Evolutionary conservation across 2,113 vertebrate genomes (phyloP).

Genomic region (Polyodon spathula): DNA sequence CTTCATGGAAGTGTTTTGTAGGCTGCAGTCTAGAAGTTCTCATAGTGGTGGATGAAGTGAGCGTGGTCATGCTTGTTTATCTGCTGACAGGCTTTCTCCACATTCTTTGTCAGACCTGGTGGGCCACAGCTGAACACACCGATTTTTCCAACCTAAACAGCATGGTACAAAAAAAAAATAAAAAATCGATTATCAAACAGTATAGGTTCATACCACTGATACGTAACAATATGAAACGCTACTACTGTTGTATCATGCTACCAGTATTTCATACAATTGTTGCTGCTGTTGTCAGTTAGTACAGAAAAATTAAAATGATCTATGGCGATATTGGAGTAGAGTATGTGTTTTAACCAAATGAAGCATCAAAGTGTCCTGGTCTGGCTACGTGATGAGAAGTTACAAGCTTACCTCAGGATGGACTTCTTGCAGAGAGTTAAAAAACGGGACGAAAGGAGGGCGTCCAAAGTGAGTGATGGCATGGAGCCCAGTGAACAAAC

Average conservation of each 20-base stretch:
- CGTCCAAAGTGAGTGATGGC: constrained; percentile 69
- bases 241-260: too few species aligned
- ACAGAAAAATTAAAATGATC: too few species aligned
- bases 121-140: constrained; percentile 97
- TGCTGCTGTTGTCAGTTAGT: neutral
- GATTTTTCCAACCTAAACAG: constrained; percentile 73
- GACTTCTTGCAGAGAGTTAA: constrained; percentile 69
- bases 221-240: neutral
- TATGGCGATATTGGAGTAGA: neutral
- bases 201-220: too few species aligned
- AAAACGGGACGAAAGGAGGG: constrained; percentile 66
- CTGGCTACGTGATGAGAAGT: neutral
- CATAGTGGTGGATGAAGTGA: constrained; percentile 87
- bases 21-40: constrained; percentile 74
- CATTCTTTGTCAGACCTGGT: constrained; percentile 86
- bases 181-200: too few species aligned
- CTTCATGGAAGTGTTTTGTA: neutral
- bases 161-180: constrained; percentile 7
- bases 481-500: constrained; percentile 78
- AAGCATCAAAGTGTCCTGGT: too few species aligned
- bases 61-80: constrained; percentile 82
- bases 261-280: too few species aligned
- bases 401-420: constrained; percentile 57
- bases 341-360: too few species aligned
- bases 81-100: constrained; percentile 83